Evolutionary conservation across 2,113 vertebrate species (phyloP), one percentile per base, ranked within the genome.

Genomic region (Myodes glareolus): DNA sequence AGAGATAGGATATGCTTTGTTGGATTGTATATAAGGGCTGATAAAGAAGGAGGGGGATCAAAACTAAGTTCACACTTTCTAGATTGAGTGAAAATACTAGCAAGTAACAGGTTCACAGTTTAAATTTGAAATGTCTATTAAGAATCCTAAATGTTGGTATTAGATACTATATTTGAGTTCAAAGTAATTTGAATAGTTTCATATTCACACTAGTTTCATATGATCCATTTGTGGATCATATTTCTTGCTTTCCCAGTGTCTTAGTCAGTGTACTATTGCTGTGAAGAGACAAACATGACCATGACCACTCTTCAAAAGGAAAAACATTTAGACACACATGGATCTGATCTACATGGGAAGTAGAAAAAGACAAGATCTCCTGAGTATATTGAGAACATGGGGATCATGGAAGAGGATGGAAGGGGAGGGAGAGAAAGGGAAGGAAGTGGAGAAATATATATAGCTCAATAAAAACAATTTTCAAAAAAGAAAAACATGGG

Each of bases 111-210:
- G 25, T 90, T 92, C 85, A 75, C 84, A 95, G 63, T 92, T 92
- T 47, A 87, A 87, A 27, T 96, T 85, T 72, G 78, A 97, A 76
- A 78, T 93, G 47, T n/a, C 58, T 90, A 19, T 76, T 97, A 92
- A 75, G 65, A 84, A 39, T 81, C 75, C 80, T 82, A 87, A 27
- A 23, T 95, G 89, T 58, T 94, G 94, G 73, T 50, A 39, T 89
- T 92, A 73, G 77, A 84, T 85, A 58, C 21, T 88, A n/a, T 65
- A 50, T 52, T 88, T 68, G 31, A 88, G 23, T 92, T 29, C 58
- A 76, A n/a, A 88, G 45, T 88, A 45, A 55, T 80, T 58, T 4
- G 80, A 84, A 63, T 87, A 70, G 10, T 91, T 81, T 88, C 65
- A 45, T 0, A 90, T n/a, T 91, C 45, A 55, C 7, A 11, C 27